Conservation (phyloP, 1,140 invertebrate genomes). For the Pygmarrhopalites habei region DNA sequence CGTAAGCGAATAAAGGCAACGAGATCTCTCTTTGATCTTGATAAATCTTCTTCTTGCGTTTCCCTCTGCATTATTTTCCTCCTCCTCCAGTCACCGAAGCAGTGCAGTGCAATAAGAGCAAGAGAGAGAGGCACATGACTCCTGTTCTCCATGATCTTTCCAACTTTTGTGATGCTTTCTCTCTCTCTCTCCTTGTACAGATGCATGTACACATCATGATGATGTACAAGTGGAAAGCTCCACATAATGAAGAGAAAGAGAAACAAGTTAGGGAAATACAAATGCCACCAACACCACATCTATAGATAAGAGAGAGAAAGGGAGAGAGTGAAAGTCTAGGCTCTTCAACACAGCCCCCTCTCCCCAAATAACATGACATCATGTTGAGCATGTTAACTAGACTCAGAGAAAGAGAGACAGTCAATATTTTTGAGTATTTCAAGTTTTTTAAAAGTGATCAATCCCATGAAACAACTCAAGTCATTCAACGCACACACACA, state of each 20-base stretch:
- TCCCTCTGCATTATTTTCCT: slow-evolving; percentile 25
- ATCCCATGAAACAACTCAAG: no score
- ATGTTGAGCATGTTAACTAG: no score
- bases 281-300: no score
- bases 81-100: neutral
- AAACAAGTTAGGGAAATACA: no score
- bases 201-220: neutral
- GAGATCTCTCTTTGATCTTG: slow-evolving; percentile 39
- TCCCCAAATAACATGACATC: no score
- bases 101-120: neutral
- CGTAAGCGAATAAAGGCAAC: slow-evolving; percentile 37
- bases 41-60: slow-evolving; percentile 35
- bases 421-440: no score
- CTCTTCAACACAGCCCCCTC: no score
- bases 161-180: neutral
- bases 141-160: neutral
- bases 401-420: no score
- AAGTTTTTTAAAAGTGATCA: no score
- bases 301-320: no score
- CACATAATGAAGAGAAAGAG: neutral
- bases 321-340: no score
- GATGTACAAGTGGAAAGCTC: neutral
- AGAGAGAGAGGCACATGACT: neutral
- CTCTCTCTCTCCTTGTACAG: neutral
- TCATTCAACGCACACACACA: no score